Evolutionary conservation across 2,888 invertebrate species (phyloP), one percentile per base, ranked within the genome.

Genomic region (Artemia sinica): DNA sequence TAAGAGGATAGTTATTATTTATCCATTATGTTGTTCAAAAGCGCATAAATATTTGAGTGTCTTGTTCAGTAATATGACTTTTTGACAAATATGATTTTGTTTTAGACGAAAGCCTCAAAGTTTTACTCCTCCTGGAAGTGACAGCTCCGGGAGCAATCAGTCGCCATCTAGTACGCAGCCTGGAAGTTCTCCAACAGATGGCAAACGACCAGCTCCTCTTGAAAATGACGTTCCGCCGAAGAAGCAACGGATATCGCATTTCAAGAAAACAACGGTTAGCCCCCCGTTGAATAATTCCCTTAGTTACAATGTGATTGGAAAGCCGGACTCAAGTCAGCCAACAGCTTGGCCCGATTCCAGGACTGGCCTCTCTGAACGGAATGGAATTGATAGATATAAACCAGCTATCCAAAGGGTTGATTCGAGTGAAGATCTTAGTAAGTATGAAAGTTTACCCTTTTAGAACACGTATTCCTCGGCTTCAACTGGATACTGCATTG

Each of bases 201-300:
- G 66, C 48, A n/a, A 18, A n/a, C 48, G 50, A 18, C 13, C 49
- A 7, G 41, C 67, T 13, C 79, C 79, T 75, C 80, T 82, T 76
- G 71, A 70, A 65, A 69, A 68, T 65, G 83, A 82, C 74, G 80
- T 78, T 74, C 82, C 79, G 52, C 82, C 81, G 71, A 92, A 93
- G n/a, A n/a, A 88, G 79, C 88, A 85, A 77, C 85, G 93, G 76
- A 90, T 93, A 78, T 91, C 92, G 77, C 88, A 88, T 80, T 89
- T 86, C 77, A 84, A 82, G 74, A 85, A 86, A 75, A 83, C 82
- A 48, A 77, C 82, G 66, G 70, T 70, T 67, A 72, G 71, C 69
- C 66, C 71, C 50, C 68, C 68, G 18, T 71, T 69, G 18, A 70
- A 66, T 66, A 69, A 65, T 69, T 69, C 70, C 12, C 67, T 66